Evolutionary conservation across 2,888 invertebrate species (phyloP).

Genomic region (Tanaodytes sp.): DNA sequence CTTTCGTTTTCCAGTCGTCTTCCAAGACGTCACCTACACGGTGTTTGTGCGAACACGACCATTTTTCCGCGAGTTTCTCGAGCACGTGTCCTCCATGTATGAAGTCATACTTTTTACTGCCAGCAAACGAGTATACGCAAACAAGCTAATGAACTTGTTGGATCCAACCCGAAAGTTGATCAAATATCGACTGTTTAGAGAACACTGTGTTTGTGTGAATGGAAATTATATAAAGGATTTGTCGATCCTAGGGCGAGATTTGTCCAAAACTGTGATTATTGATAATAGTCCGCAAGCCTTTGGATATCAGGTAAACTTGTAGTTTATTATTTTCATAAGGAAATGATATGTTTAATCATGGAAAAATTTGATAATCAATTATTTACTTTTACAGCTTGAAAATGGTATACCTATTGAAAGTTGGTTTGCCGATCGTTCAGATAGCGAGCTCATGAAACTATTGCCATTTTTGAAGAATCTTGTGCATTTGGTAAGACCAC

Average conservation of each 20-base stretch:
- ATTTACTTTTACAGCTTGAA: conserved; percentile 79
- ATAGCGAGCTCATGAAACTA: conserved; percentile 91
- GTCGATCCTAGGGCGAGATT: conserved; percentile 91
- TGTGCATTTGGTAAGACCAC: conserved; percentile 83
- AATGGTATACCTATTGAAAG: conserved; percentile 98
- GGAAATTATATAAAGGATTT: conserved; percentile 98
- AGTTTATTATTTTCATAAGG: too few species aligned
- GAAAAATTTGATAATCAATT: too few species aligned
- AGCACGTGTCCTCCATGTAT: conserved; percentile 87
- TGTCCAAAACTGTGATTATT: conserved; percentile 89
- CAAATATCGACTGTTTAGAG: conserved; percentile 92
- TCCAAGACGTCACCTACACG: conserved; percentile 92
- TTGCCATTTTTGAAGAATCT: conserved; percentile 92
- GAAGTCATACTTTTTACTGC: conserved; percentile 97
- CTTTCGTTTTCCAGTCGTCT: conserved; percentile 93
- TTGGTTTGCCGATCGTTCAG: conserved; percentile 94
- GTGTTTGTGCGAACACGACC: conserved; percentile 92
- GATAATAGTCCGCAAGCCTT: conserved; percentile 95
- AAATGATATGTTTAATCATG: too few species aligned
- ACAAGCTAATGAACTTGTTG: conserved; percentile 90
- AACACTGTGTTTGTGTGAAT: conserved; percentile 95
- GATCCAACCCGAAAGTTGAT: conserved; percentile 92
- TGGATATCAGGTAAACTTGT: conserved; percentile 88
- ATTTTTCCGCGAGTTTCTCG: conserved; percentile 92
- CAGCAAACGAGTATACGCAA: conserved; percentile 95